Evolutionary conservation across 2,113 vertebrate species (phyloP).

Genomic region (Zingel zingel): DNA sequence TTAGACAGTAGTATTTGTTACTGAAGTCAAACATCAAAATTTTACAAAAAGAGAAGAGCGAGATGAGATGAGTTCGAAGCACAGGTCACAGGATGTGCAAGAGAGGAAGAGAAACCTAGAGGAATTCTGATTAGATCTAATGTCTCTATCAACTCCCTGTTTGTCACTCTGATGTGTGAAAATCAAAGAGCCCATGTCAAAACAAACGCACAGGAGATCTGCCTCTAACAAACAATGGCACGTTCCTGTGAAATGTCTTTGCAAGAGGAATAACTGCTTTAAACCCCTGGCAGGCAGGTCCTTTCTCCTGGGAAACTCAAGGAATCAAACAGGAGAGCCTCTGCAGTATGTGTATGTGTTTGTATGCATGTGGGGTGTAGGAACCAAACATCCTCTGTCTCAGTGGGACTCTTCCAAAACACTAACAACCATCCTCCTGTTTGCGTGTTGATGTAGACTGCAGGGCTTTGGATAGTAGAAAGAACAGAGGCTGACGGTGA

Average conservation of each 20-base stretch:
- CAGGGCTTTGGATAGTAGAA: not conserved
- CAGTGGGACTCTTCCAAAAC: conserved; percentile 38
- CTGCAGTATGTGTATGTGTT: conserved; percentile 24
- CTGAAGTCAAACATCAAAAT: not conserved
- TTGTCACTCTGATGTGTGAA: conserved; percentile 53
- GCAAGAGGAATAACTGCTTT: conserved; percentile 33
- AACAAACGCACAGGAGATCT: conserved; percentile 42
- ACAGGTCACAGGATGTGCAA: conserved; percentile 30
- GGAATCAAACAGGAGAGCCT: conserved; percentile 27
- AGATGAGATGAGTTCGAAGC: not conserved
- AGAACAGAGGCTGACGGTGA: conserved; percentile 13
- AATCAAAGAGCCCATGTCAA: conserved; percentile 60
- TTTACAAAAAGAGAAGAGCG: conserved; percentile 32
- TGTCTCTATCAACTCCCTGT: conserved; percentile 16
- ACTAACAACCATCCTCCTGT: conserved; percentile 33
- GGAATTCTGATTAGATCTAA: conserved; percentile 8
- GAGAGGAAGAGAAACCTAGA: conserved; percentile 1
- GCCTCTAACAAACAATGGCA: conserved; percentile 65
- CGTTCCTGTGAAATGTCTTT: conserved; percentile 60
- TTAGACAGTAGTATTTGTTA: not conserved
- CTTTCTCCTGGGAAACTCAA: conserved; percentile 41
- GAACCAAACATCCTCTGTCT: conserved; percentile 41
- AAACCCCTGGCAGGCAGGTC: conserved; percentile 12
- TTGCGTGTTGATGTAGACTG: conserved; percentile 14
- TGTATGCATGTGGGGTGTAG: conserved; percentile 5